Evolutionary conservation across 2,888 invertebrate genomes (phyloP).

Genomic region (Temnothorax unifasciatus): DNA sequence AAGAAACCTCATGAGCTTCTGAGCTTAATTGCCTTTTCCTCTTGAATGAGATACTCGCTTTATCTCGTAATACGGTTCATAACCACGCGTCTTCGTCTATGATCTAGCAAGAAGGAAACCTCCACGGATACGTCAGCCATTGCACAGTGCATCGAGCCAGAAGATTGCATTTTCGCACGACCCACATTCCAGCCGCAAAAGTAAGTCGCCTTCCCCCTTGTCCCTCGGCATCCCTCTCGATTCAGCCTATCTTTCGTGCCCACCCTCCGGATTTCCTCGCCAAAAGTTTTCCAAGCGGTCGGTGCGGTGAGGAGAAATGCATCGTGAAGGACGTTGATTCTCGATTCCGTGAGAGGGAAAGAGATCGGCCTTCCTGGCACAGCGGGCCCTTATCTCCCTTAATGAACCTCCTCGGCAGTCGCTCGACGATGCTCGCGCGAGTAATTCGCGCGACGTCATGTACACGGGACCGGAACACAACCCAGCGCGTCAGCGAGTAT

Average conservation of each 20-base stretch:
- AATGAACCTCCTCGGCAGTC: constrained; percentile 61
- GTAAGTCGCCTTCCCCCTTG: constrained; percentile 17
- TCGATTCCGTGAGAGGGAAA: constrained; percentile 50
- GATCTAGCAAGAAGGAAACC: constrained; percentile 32
- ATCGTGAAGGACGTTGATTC: constrained; percentile 36
- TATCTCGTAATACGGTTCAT: constrained; percentile 38
- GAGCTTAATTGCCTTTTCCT: constrained; percentile 20
- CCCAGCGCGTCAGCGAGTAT: constrained; percentile 51
- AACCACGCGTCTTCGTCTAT: constrained; percentile 2
- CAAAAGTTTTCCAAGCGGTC: constrained; percentile 44
- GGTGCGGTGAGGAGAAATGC: constrained; percentile 11
- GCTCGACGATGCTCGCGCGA: constrained; percentile 61
- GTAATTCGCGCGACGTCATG: constrained; percentile 63
- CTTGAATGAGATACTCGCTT: constrained; percentile 30
- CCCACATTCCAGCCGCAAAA: constrained; percentile 53
- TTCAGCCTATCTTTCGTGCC: constrained; percentile 38
- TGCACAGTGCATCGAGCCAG: constrained; percentile 42
- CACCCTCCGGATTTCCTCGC: constrained; percentile 44
- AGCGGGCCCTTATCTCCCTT: constrained; percentile 65
- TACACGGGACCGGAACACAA: constrained; percentile 57
- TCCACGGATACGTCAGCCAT: constrained; percentile 48
- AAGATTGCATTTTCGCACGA: constrained; percentile 53
- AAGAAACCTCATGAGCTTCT: neutral
- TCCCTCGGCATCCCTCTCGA: neutral
- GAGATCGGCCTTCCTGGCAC: constrained; percentile 55